Evolutionary conservation across 2,797 vertebrate genomes (phyloP).

Genomic region (Danionella dracula): DNA sequence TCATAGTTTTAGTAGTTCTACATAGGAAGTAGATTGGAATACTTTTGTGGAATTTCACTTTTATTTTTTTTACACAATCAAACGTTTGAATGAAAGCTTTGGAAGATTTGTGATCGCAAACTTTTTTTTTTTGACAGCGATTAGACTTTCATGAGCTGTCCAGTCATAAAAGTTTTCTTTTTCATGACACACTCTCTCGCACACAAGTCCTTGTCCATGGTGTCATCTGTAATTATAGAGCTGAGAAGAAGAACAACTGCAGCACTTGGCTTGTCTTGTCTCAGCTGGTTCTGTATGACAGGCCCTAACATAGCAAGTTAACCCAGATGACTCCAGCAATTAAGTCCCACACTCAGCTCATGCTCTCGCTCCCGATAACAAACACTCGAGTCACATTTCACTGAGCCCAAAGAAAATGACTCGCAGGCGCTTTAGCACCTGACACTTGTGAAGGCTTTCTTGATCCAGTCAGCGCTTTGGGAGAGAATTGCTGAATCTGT

Average conservation of each 20-base stretch:
- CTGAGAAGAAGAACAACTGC: constrained; percentile 9
- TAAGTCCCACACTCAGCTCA: constrained; percentile 20
- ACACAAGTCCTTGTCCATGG: not conserved
- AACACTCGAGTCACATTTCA: constrained; percentile 30
- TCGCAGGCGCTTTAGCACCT: not conserved
- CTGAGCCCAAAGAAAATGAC: constrained; percentile 18
- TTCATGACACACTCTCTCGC: not conserved
- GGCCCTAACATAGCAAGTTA: constrained; percentile 31
- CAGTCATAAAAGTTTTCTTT: not conserved
- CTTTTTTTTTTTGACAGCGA: constrained; percentile 3
- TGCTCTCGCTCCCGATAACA: constrained; percentile 22
- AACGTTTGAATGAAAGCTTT: too few species aligned
- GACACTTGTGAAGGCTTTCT: constrained; percentile 7
- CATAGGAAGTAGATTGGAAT: too few species aligned
- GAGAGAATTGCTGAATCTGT: not conserved
- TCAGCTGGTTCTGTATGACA: constrained; percentile 12
- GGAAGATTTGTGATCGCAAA: too few species aligned
- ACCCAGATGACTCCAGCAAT: constrained; percentile 32
- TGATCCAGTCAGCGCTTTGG: constrained; percentile 20
- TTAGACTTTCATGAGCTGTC: not conserved
- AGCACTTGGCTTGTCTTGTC: constrained; percentile 6
- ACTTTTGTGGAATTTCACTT: too few species aligned
- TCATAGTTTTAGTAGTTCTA: too few species aligned
- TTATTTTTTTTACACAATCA: too few species aligned
- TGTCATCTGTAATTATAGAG: constrained; percentile 7